These are phyloP conservation scores for Archips crataeganus DNA, from an alignment of 2,888 invertebrate species.

Conservation along the genomic window DNA sequence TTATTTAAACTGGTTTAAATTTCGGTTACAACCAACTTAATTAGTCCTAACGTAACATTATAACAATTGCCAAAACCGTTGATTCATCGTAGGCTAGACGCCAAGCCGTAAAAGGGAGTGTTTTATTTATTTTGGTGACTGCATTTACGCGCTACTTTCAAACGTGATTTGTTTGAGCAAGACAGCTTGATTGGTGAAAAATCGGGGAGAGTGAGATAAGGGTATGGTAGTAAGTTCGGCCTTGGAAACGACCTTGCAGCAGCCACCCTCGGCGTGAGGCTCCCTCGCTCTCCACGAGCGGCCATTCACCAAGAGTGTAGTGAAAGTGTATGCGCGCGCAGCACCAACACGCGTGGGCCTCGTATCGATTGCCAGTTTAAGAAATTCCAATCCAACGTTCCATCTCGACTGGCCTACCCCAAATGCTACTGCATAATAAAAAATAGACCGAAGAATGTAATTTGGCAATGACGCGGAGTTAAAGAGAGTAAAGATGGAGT, in stretches of 20 bases:
- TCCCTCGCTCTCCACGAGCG: slow-evolving; percentile 66
- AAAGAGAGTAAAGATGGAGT: slow-evolving; percentile 24
- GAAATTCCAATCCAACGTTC: slow-evolving; percentile 62
- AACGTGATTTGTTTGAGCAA: slow-evolving; percentile 68
- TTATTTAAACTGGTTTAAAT: slow-evolving; percentile 14
- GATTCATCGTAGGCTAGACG: slow-evolving; percentile 59
- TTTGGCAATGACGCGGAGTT: slow-evolving; percentile 35
- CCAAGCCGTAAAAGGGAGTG: slow-evolving; percentile 61
- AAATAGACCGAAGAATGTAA: slow-evolving; percentile 46
- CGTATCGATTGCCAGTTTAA: slow-evolving; percentile 72
- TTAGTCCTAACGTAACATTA: slow-evolving; percentile 8
- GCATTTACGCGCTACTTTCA: slow-evolving; percentile 69
- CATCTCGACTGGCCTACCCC: slow-evolving; percentile 56
- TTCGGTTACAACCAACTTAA: slow-evolving; percentile 16
- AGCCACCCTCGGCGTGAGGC: slow-evolving; percentile 64
- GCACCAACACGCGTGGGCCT: slow-evolving; percentile 60
- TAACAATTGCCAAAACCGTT: slow-evolving; percentile 47
- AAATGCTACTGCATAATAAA: slow-evolving; percentile 53
- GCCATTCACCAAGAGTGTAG: slow-evolving; percentile 78
- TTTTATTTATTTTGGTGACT: slow-evolving; percentile 61
- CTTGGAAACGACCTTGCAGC: slow-evolving; percentile 76
- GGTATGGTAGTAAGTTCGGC: slow-evolving; percentile 73
- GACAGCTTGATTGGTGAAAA: slow-evolving; percentile 48
- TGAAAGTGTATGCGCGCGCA: slow-evolving; percentile 79
- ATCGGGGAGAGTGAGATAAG: slow-evolving; percentile 62